These are phyloP conservation scores for Hedychridium roseum DNA, from an alignment of 2,888 invertebrate genomes.

Conservation along the genomic window DNA sequence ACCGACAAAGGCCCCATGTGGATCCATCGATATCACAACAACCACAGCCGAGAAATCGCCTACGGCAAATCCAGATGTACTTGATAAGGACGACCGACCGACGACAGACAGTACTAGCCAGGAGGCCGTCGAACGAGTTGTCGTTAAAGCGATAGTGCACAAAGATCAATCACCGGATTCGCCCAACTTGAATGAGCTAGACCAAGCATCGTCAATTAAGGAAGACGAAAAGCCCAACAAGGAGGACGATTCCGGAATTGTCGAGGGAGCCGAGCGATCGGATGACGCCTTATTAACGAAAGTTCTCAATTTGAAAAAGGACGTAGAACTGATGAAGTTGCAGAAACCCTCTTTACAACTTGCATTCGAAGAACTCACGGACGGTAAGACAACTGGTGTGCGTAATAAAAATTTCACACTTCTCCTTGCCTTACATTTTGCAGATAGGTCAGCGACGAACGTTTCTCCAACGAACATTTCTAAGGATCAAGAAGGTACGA, in stretches of 20 bases:
- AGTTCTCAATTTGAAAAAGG: constrained; percentile 49
- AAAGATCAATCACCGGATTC: constrained; percentile 54
- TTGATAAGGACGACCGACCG: constrained; percentile 15
- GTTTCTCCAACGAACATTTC: constrained; percentile 23
- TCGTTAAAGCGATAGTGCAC: constrained; percentile 57
- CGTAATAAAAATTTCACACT: too few species aligned
- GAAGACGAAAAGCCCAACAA: constrained; percentile 18
- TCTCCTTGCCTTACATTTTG: not conserved
- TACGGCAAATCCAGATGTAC: constrained; percentile 23
- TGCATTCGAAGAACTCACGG: too few species aligned
- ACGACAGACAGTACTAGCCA: constrained; percentile 58
- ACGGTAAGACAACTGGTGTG: too few species aligned
- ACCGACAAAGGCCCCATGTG: too few species aligned
- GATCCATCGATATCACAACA: too few species aligned
- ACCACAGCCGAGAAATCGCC: constrained; percentile 22
- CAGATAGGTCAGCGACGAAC: not conserved
- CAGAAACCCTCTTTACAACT: too few species aligned
- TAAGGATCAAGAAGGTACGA: constrained; percentile 13
- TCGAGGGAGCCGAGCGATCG: constrained; percentile 45
- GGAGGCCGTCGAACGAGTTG: constrained; percentile 54
- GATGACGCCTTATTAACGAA: constrained; percentile 36
- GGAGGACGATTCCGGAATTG: constrained; percentile 47
- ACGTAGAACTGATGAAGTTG: constrained; percentile 49
- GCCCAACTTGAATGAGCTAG: constrained; percentile 21
- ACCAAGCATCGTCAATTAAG: not conserved